Evolutionary conservation across 2,797 vertebrate species (phyloP).

Genomic region (Falco rusticolus): DNA sequence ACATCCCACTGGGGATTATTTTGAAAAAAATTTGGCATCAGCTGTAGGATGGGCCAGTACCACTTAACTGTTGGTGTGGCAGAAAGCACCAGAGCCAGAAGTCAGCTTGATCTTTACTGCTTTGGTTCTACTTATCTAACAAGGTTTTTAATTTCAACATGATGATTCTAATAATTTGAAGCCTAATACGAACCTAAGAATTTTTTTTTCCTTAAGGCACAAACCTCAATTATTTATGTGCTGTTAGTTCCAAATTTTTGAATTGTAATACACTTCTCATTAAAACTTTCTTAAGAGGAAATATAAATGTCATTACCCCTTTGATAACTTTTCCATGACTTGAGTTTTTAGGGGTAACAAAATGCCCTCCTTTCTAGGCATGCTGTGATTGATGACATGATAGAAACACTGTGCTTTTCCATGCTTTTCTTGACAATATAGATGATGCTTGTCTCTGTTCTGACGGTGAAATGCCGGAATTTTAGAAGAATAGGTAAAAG

Average conservation of each 20-base stretch:
- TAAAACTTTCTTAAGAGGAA: neutral
- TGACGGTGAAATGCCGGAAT: rapidly evolving
- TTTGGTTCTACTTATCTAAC: neutral
- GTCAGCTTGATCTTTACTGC: neutral
- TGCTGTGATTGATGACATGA: neutral
- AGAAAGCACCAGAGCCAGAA: neutral
- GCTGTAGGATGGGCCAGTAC: neutral
- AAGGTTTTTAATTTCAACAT: neutral
- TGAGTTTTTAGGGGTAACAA: neutral
- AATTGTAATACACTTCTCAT: neutral
- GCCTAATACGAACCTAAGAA: neutral
- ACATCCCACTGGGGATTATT: neutral
- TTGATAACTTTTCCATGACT: neutral
- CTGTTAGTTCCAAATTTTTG: rapidly evolving
- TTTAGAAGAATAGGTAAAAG: neutral
- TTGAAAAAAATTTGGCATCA: neutral
- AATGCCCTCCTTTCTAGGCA: neutral
- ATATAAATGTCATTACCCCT: too few species aligned
- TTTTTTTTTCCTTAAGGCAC: neutral
- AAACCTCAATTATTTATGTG: neutral
- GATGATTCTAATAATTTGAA: neutral
- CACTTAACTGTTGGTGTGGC: neutral
- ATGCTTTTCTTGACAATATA: too few species aligned
- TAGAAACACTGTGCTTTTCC: neutral
- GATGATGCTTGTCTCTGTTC: neutral